phyloP scores from a whole-genome alignment of 1,140 invertebrate species.

The Hypsibius dujardini region DNA sequence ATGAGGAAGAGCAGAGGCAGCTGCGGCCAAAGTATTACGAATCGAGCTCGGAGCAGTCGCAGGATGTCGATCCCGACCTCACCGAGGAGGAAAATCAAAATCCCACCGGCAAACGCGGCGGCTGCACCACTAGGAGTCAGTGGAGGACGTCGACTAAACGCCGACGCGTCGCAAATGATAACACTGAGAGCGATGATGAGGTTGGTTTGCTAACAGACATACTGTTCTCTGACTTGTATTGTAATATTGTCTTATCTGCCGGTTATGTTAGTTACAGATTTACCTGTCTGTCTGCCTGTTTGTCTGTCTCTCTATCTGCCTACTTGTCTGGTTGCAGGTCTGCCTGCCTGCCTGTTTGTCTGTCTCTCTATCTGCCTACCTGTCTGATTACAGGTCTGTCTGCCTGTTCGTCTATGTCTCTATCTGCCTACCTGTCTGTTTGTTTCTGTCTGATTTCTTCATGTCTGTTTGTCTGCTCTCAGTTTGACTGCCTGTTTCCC shows the following conservation, averaged over 20 bases:
- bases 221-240: neutral
- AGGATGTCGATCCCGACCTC: neutral
- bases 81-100: neutral
- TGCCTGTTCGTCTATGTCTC: too few species aligned
- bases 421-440: too few species aligned
- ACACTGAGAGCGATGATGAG: neutral
- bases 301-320: too few species aligned
- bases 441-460: too few species aligned
- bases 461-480: too few species aligned
- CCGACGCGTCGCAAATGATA: neutral
- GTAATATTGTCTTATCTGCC: neutral
- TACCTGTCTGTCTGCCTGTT: too few species aligned
- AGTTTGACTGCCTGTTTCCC: too few species aligned
- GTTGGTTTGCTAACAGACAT: neutral
- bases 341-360: too few species aligned
- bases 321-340: too few species aligned
- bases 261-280: too few species aligned
- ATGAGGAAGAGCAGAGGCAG: slow-evolving; percentile 3
- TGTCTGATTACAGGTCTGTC: too few species aligned
- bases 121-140: neutral
- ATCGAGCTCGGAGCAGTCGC: slow-evolving; percentile 11
- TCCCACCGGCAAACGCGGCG: neutral
- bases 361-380: too few species aligned
- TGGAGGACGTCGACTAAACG: neutral
- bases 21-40: slow-evolving; percentile 12